phyloP scores from a whole-genome alignment of 2,113 vertebrate species.

The Microtus montanus region DNA sequence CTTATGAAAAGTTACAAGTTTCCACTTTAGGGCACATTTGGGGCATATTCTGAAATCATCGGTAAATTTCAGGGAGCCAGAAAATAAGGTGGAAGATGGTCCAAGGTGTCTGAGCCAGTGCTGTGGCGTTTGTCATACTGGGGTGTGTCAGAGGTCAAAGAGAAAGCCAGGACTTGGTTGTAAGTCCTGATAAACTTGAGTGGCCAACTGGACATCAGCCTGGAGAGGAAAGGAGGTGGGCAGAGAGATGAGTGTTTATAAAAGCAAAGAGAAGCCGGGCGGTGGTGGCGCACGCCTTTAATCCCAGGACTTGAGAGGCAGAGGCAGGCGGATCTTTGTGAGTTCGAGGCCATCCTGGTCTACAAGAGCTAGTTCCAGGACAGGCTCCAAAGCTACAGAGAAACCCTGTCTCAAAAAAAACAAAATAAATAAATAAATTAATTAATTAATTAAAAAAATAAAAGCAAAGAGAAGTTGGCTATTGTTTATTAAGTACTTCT shows the following conservation, averaged over 20 bases:
- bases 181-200: fast-evolving
- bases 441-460: no score
- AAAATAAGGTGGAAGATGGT: fast-evolving
- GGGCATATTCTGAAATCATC: fast-evolving
- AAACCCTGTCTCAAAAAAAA: no score
- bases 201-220: no score
- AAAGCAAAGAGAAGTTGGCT: background rate
- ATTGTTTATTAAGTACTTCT: background rate
- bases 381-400: no score
- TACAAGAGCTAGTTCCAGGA: no score
- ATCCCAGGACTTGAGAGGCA: no score
- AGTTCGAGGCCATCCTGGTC: no score
- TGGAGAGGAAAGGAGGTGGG: background rate
- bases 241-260: background rate
- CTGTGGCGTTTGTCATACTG: background rate
- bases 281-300: no score
- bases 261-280: background rate
- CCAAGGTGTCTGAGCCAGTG: no score
- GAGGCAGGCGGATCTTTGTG: no score
- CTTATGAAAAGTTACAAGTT: no score
- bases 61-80: background rate
- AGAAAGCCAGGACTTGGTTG: background rate
- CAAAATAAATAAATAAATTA: no score
- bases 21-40: fast-evolving
- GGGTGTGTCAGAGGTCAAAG: background rate